Base-by-base conservation (phyloP, 2,113 vertebrate species). In the Bujurquina vittata region DNA sequence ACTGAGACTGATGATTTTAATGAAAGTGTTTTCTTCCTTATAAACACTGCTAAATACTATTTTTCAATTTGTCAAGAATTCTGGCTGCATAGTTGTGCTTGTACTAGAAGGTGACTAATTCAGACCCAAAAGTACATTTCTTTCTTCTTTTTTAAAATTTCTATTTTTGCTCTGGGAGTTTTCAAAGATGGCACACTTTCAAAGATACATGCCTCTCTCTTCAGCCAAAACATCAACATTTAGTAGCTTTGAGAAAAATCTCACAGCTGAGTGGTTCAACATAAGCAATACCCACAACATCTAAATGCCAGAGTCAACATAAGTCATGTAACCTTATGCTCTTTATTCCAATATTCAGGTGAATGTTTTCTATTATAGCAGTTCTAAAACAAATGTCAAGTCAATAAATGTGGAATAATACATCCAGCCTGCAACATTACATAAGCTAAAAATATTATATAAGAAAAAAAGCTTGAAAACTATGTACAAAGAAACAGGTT, bases 401-500 rank as follows among this genome's bases (percentile, higher is more conserved):
- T 31, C 17, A 46, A 22, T 14, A n/a, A 61, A 37, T 43, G 14
- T 35, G 75, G 8, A 80, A 33, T 76, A 62, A 76, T 2, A 56
- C 2, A 1, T 63, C 29, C 3, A 5, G 18, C 18, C 46, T 40
- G 22, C 26, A 57, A 75, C 7, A 75, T 84, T 79, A 80, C 37
- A 76, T 74, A 76, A 85, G 74, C 1, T 29, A 54, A 86, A 83
- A 81, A 56, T 1, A 15, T 82, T 82, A 77, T 29, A 81, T 88
- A 73, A 85, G 20, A 72, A 82, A 49, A 77, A 76, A 74, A 74
- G 22, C 5, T 26, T 3, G 17, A 82, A 67, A 72, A 65, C 11
- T 54, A 74, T 77, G 22, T 10, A 79, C 59, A 87, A 20, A 59
- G 40, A 85, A 40, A 75, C 12, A 4, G 29, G 40, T 65, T 57